These are phyloP conservation scores for Catocala nupta DNA, from an alignment of 2,888 invertebrate genomes.

Conservation along the genomic window DNA sequence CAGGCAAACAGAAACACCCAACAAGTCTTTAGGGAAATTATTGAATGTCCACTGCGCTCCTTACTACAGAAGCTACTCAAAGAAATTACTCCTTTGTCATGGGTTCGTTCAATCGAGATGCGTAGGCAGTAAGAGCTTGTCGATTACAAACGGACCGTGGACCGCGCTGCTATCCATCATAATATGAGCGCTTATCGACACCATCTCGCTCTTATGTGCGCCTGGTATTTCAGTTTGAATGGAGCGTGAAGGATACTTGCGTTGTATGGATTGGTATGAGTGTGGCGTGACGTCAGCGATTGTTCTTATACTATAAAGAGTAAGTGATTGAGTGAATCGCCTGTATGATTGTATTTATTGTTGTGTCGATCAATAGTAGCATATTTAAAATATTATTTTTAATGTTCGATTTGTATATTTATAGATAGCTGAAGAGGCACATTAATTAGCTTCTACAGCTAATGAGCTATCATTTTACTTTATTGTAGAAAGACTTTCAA, in stretches of 20 bases:
- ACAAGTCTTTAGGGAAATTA: constrained; percentile 5
- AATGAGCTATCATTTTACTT: too few species aligned
- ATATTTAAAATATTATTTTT: too few species aligned
- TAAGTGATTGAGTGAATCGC: too few species aligned
- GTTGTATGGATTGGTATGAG: neutral
- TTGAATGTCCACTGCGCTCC: neutral
- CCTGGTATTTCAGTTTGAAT: constrained; percentile 14
- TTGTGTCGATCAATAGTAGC: too few species aligned
- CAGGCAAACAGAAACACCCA: constrained; percentile 4
- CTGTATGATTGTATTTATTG: too few species aligned
- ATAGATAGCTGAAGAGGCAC: too few species aligned
- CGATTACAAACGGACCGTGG: constrained; percentile 3
- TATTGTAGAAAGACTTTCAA: too few species aligned
- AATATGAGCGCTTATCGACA: constrained; percentile 8
- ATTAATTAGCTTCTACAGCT: too few species aligned
- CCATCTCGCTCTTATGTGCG: constrained; percentile 10
- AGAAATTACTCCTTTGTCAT: constrained; percentile 7
- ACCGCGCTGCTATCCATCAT: constrained; percentile 9
- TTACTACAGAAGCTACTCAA: constrained; percentile 10
- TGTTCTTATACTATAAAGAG: too few species aligned
- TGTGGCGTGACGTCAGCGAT: neutral
- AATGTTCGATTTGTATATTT: too few species aligned
- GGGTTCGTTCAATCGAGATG: neutral
- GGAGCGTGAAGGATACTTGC: constrained; percentile 6
- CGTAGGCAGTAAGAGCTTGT: constrained; percentile 4